These are phyloP conservation scores for Mallotus villosus DNA, from an alignment of 2,797 vertebrate species.

Conservation along the genomic window DNA sequence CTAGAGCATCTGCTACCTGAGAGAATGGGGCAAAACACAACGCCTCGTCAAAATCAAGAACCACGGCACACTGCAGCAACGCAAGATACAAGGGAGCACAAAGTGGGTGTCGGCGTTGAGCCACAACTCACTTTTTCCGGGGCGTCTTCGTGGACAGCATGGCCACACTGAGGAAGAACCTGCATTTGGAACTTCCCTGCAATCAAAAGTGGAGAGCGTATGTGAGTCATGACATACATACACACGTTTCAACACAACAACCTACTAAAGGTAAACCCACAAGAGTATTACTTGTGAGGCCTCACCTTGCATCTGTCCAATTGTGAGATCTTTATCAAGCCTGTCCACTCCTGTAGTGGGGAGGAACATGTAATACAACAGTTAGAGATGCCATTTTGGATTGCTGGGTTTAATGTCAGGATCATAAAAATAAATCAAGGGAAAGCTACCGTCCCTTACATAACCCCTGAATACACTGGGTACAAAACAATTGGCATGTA, in stretches of 20 bases:
- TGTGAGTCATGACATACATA: not conserved
- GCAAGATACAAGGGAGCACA: not conserved
- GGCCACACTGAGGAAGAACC: slow-evolving; percentile 96
- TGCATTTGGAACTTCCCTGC: slow-evolving; percentile 99
- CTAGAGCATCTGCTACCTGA: slow-evolving; percentile 95
- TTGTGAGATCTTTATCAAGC: slow-evolving; percentile 98
- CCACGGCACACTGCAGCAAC: not conserved
- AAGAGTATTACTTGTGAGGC: not conserved
- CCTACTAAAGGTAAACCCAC: not conserved
- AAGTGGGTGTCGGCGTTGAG: not conserved
- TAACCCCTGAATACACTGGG: too few relatives aligned
- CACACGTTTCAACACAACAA: not conserved
- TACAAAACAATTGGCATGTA: not conserved
- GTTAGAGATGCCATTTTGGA: not conserved
- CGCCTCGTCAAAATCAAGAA: not conserved
- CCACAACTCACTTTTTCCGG: slow-evolving; percentile 87
- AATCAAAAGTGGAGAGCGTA: slow-evolving; percentile 10
- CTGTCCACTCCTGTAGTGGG: slow-evolving; percentile 89
- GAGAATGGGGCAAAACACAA: too few relatives aligned
- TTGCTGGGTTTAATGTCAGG: too few relatives aligned
- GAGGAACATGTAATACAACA: slow-evolving; percentile 6
- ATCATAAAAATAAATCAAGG: too few relatives aligned
- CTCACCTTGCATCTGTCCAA: slow-evolving; percentile 98
- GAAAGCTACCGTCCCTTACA: too few relatives aligned
- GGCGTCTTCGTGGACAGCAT: slow-evolving; percentile 95